Evolutionary conservation across 2,888 invertebrate genomes (phyloP).

Genomic region (Acronicta aceris): DNA sequence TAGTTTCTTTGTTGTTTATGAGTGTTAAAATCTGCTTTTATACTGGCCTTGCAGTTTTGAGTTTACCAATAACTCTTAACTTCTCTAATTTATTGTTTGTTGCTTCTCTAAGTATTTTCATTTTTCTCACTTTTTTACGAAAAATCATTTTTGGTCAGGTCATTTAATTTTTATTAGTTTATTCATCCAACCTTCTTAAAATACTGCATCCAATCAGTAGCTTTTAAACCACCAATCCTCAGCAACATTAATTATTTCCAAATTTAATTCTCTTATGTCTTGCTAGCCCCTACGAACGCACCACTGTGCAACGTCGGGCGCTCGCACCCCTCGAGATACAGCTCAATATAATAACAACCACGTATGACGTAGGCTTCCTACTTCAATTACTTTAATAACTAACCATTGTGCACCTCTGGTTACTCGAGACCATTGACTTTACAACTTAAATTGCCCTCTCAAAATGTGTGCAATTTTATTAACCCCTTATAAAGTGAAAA

Average conservation of each 20-base stretch:
- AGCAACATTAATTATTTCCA: constrained; percentile 33
- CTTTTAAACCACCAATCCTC: constrained; percentile 25
- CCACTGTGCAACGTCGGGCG: constrained; percentile 20
- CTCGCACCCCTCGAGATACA: constrained; percentile 43
- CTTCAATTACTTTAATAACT: constrained; percentile 80
- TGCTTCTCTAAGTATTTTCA: no score
- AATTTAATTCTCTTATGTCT: constrained; percentile 42
- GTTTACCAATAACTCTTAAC: constrained; percentile 10
- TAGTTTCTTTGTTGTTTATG: constrained; percentile 21
- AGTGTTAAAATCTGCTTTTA: not conserved
- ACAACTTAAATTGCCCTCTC: constrained; percentile 46
- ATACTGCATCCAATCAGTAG: no score
- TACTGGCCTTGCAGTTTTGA: not conserved
- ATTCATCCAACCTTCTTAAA: no score
- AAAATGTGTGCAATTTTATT: constrained; percentile 54
- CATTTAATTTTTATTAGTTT: no score
- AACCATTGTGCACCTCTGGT: constrained; percentile 62
- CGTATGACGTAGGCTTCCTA: constrained; percentile 61
- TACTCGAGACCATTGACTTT: constrained; percentile 58
- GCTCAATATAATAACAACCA: constrained; percentile 59
- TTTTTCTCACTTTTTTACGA: no score
- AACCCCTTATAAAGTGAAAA: constrained; percentile 11
- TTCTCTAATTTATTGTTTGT: no score
- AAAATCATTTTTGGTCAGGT: no score
- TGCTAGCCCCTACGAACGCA: constrained; percentile 35